Percentiles rank a stretch among this genome's conserved stretches.
phyloP scores from a whole-genome alignment of 1,140 invertebrate species.

The Zaprionus vittiger region DNA sequence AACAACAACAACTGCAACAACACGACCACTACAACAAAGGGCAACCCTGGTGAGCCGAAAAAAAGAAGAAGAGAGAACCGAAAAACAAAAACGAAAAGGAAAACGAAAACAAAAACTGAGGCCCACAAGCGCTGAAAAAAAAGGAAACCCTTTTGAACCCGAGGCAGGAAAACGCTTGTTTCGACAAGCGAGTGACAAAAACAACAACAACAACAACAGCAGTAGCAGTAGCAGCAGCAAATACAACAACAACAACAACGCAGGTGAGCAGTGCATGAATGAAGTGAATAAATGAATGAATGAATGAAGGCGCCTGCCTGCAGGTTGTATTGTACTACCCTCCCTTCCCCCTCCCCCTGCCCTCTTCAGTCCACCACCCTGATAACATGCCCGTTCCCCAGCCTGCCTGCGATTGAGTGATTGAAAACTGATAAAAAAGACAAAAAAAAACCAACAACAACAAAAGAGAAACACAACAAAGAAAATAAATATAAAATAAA shows the following conservation, averaged over 20 bases:
- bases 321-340: conserved; percentile 21
- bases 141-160: conserved; percentile 54
- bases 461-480: conserved; percentile 9
- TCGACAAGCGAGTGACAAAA: conserved; percentile 51
- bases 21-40: conserved; percentile 28
- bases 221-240: conserved; percentile 36
- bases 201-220: conserved; percentile 35
- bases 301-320: conserved; percentile 28
- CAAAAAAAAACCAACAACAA: conserved; percentile 10
- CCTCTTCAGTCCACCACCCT: neutral
- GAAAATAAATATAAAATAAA: conserved; percentile 40
- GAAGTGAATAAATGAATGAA: conserved; percentile 72
- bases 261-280: conserved; percentile 67
- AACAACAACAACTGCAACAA: conserved; percentile 40
- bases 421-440: conserved; percentile 51
- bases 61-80: neutral
- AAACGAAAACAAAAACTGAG: conserved; percentile 27
- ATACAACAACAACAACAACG: conserved; percentile 45
- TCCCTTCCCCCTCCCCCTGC: neutral
- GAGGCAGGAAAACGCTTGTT: conserved; percentile 78
- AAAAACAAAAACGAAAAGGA: conserved; percentile 10
- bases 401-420: conserved; percentile 39
- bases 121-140: conserved; percentile 4
- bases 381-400: neutral
- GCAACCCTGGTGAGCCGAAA: conserved; percentile 55